These are phyloP conservation scores for Chymomyza fuscimana DNA, from an alignment of 2,888 invertebrate species.

Conservation along the genomic window DNA sequence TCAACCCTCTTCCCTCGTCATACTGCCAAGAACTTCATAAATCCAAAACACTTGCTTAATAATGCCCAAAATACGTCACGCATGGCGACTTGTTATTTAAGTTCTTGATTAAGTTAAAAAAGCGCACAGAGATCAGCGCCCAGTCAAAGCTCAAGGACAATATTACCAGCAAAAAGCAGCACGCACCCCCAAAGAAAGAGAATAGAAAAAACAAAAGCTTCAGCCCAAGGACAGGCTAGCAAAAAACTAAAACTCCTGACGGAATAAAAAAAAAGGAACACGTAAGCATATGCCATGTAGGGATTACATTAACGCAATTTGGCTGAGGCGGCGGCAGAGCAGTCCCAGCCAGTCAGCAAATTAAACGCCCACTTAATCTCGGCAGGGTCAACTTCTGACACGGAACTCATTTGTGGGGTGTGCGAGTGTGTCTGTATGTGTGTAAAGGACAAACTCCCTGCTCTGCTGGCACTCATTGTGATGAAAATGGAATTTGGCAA, in stretches of 20 bases:
- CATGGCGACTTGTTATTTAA: slow-evolving; percentile 61
- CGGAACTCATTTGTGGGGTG: slow-evolving; percentile 64
- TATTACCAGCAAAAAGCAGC: slow-evolving; percentile 11
- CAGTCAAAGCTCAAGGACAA: slow-evolving; percentile 43
- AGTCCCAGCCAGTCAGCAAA: slow-evolving; percentile 64
- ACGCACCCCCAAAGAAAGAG: slow-evolving; percentile 24
- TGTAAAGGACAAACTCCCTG: neutral
- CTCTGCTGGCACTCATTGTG: neutral
- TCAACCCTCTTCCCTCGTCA: too few relatives aligned
- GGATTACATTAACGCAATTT: slow-evolving; percentile 69
- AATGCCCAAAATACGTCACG: slow-evolving; percentile 9
- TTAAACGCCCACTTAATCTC: slow-evolving; percentile 75
- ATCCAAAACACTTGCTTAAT: neutral
- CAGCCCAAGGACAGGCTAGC: neutral
- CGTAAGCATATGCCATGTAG: slow-evolving; percentile 57
- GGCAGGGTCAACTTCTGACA: slow-evolving; percentile 71
- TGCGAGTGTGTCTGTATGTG: slow-evolving; percentile 6
- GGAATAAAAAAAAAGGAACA: slow-evolving; percentile 25
- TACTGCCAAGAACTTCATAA: neutral
- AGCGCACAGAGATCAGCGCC: slow-evolving; percentile 55
- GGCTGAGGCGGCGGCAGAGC: slow-evolving; percentile 31
- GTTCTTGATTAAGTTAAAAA: slow-evolving; percentile 71
- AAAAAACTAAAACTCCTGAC: slow-evolving; percentile 22
- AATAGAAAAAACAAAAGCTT: slow-evolving; percentile 13
- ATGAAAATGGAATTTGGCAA: slow-evolving; percentile 23